Evolutionary conservation across 2,113 vertebrate species (phyloP), one percentile per base, ranked within the genome.

Genomic region (Vimba vimba): DNA sequence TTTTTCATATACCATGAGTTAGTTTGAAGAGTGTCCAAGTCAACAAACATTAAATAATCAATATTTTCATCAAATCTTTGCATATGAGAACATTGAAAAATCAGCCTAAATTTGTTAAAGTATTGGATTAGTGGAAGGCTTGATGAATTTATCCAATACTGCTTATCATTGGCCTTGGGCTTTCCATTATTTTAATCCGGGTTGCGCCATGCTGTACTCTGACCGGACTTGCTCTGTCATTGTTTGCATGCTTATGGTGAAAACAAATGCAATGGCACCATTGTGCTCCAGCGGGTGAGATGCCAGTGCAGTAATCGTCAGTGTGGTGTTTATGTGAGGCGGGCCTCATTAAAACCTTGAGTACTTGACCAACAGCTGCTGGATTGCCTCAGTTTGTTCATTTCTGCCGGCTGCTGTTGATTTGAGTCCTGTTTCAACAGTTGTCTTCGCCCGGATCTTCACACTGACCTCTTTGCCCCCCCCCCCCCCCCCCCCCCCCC

Each of bases 261-360:
- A 86, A 88, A 81, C 82, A 77, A 69, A 77, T 27, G 80, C 60
- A 87, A 66, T 87, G 81, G 19, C 78, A 84, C 60, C 50, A 39
- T 87, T 86, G 84, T 84, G 83, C 71, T 30, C 47, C 27, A 59
- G 68, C 75, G 57, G 33, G 59, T 74, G 12, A 60, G 45, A 78
- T 84, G 77, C 83, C 86, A 81, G 52, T 19, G 36, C 52, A 52
- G 59, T 75, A 81, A 83, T 86, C 84, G 60, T 55, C 79, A 69
- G 21, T 47, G 39, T 64, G 36, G 75, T 84, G 84, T 86, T 86
- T 57, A 86, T 86, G 75, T 75, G 76, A 39, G 74, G 68, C 69
- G 36, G 68, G 52, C 47, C 45, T 84, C 79, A 79, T 71, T 86
- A 85, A 85, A 86, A 66, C 36, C 47, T 19, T 2, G 36, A 3